Evolutionary conservation across 2,797 vertebrate species (phyloP).

Genomic region (Malurus splendens): DNA sequence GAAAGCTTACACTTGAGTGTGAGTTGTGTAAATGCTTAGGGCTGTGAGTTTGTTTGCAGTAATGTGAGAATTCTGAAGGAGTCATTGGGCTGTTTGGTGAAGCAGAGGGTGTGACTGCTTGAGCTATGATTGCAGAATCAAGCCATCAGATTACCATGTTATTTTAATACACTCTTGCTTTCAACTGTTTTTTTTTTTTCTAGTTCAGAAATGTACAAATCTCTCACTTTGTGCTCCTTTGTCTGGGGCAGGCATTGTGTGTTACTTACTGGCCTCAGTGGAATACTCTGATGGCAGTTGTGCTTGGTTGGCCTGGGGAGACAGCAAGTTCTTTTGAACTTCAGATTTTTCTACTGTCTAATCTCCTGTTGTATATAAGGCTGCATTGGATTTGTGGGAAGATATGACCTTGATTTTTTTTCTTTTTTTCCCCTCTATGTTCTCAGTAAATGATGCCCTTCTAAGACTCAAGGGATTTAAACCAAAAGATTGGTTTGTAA

Average conservation of each 20-base stretch:
- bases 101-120: background rate
- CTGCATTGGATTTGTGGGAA: background rate
- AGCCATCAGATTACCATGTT: background rate
- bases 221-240: background rate
- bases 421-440: background rate
- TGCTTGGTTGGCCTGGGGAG: background rate
- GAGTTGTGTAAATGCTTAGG: background rate
- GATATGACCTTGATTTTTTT: background rate
- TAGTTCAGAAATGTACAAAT: background rate
- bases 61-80: background rate
- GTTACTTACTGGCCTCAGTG: background rate
- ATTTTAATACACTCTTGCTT: background rate
- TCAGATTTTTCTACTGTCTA: background rate
- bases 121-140: background rate
- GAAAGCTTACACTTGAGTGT: background rate
- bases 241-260: background rate
- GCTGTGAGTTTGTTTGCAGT: background rate
- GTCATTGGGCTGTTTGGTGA: background rate
- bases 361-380: background rate
- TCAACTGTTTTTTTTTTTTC: background rate
- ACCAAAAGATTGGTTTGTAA: background rate
- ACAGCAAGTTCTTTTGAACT: background rate
- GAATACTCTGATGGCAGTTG: background rate
- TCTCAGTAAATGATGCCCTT: background rate
- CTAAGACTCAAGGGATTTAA: background rate